Evolutionary conservation across 2,113 vertebrate species (phyloP), one percentile per base, ranked within the genome.

Genomic region (Xiphias gladius): DNA sequence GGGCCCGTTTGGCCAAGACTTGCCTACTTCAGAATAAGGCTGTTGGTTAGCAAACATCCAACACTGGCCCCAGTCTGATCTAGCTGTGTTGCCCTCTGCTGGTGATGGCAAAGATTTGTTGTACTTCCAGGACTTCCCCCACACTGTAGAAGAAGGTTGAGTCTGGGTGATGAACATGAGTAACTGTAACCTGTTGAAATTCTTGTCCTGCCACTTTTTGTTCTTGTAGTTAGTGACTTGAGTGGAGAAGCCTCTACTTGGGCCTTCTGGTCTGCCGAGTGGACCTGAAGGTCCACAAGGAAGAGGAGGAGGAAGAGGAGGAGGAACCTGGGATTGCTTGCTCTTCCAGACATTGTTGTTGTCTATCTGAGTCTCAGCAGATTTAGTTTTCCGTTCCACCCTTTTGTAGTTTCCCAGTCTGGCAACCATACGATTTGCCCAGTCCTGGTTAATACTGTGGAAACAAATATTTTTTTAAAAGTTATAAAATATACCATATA

Each of bases 51-150:
- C 55, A 58, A 92, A 89, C 79, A 91, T 93, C 93, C 90, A 94
- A 32, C 89, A 85, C 20, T 91, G 32, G 46, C 90, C 89, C 94
- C 88, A 93, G 48, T 82, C 28, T 22, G 88, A 30, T 16, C 2
- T 32, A 54, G 62, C 41, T 69, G 16, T 39, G 0, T 20, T 16
- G 3, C 72, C 83, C 59, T 91, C 81, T 58, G 63, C 72, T 75
- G 73, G 58, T 65, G 41, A 1, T 11, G 62, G 67, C 61, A 91
- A 84, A 12, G 55, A 46, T 17, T 92, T 91, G 35, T 83, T 89
- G 70, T 86, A 91, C 70, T 87, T 91, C 91, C 92, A 94, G 41
- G 91, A 85, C 46, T 91, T 91, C 0, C 88, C 79, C 92, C 91
- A 94, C 9, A 88, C 46, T 84, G 88, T 78, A 7, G 68, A 7